Percentiles rank a stretch among this genome's conserved stretches.
Conservation (phyloP, 2,113 vertebrate genomes). For the Fukomys damarensis region DNA sequence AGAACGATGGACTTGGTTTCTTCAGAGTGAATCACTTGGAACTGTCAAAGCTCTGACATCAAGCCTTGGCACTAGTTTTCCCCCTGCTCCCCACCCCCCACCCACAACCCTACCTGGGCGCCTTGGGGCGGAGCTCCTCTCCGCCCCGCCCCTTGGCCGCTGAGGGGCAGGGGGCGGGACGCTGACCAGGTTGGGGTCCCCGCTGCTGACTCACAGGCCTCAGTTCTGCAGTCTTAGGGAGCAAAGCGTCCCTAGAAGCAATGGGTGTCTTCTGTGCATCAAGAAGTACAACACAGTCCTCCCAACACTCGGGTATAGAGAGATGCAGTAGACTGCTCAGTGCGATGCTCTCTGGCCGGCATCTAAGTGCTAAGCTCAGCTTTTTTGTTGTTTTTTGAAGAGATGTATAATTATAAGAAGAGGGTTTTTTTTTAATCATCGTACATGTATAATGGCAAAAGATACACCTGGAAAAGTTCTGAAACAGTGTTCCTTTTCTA, state of each 20-base stretch:
- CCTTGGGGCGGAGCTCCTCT: fast-evolving
- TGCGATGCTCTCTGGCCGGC: not conserved
- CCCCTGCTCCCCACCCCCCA: not conserved
- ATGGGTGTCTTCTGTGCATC: constrained; percentile 19
- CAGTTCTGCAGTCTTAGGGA: constrained; percentile 1
- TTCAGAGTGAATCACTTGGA: not conserved
- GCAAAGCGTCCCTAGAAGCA: not conserved
- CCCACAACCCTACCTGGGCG: not conserved
- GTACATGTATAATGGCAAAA: constrained; percentile 61
- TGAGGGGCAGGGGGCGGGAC: not conserved
- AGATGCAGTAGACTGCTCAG: not conserved
- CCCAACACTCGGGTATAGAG: constrained; percentile 27
- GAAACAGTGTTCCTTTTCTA: constrained; percentile 56
- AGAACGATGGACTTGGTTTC: not conserved
- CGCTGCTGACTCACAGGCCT: constrained; percentile 57
- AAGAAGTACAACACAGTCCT: constrained; percentile 66
- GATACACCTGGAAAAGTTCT: constrained; percentile 42
- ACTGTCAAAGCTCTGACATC: not conserved
- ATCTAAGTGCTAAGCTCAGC: constrained; percentile 65
- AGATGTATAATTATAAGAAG: constrained; percentile 67
- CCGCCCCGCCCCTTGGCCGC: not conserved
- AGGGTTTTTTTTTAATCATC: constrained; percentile 57
- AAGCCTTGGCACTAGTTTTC: not conserved
- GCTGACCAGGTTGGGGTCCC: not conserved
- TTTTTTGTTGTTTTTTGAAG: constrained; percentile 12